Percentiles rank a stretch among this genome's conserved stretches.
phyloP scores from a whole-genome alignment of 2,113 vertebrate species.

The Chamaetylas fuelleborni region DNA sequence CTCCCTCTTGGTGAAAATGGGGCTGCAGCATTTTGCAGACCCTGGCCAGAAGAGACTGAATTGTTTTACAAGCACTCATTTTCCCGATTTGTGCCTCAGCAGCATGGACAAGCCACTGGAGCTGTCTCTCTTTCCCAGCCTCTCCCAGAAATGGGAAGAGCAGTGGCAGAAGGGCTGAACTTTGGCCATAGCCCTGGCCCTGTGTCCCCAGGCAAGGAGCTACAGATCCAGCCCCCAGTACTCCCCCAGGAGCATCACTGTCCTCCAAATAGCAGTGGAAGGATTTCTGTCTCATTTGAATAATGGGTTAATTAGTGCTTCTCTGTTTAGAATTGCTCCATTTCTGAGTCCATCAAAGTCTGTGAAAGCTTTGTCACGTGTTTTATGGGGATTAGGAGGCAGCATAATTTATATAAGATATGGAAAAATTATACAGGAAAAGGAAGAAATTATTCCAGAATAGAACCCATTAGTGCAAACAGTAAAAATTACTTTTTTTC shows the following conservation, averaged over 20 bases:
- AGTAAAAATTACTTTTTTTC: background rate
- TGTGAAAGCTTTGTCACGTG: background rate
- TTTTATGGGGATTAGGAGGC: background rate
- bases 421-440: background rate
- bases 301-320: background rate
- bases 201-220: background rate
- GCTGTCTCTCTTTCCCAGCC: no score
- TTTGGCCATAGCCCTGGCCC: accelerated
- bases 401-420: background rate
- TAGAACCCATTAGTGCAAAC: background rate
- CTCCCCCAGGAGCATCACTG: no score
- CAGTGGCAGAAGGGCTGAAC: accelerated
- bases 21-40: background rate
- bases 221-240: background rate
- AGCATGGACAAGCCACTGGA: background rate
- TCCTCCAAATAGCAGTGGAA: background rate
- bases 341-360: background rate
- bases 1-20: background rate
- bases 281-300: background rate
- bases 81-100: background rate
- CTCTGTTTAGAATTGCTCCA: background rate
- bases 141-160: accelerated
- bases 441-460: background rate
- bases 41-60: background rate
- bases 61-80: background rate